Percentiles rank a stretch among this genome's conserved stretches.
phyloP scores from a whole-genome alignment of 2,797 vertebrate genomes.

The Botia almorhae region DNA sequence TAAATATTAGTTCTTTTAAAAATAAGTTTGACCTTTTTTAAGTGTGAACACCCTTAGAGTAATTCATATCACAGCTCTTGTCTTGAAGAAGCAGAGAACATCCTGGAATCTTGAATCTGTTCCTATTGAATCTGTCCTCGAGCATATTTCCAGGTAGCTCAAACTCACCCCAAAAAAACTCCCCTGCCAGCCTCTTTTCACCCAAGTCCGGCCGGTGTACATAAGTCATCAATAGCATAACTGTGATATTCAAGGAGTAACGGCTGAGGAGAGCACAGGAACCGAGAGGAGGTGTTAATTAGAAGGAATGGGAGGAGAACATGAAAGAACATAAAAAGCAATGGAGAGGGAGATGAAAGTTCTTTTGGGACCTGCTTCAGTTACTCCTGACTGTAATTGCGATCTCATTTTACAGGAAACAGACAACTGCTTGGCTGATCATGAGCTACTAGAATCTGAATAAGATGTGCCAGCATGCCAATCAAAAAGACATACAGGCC shows the following conservation, averaged over 20 bases:
- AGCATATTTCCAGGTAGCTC: conserved; percentile 38
- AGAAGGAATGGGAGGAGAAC: conserved; percentile 21
- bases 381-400: conserved; percentile 68
- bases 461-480: conserved; percentile 42
- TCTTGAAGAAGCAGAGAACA: conserved; percentile 26
- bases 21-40: neutral
- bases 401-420: conserved; percentile 74
- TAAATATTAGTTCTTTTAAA: neutral
- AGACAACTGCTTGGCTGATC: conserved; percentile 77
- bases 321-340: conserved; percentile 8
- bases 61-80: neutral
- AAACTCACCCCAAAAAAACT: conserved; percentile 17
- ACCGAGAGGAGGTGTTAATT: conserved; percentile 20
- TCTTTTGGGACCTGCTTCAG: conserved; percentile 58
- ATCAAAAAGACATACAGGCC: conserved; percentile 38
- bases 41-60: neutral
- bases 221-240: conserved; percentile 69
- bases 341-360: neutral
- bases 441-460: conserved; percentile 72
- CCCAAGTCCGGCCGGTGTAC: conserved; percentile 63
- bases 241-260: conserved; percentile 67
- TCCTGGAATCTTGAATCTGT: neutral
- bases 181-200: conserved; percentile 1
- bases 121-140: conserved; percentile 51
- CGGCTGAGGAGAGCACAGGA: conserved; percentile 43